These are phyloP conservation scores for Sander lucioperca DNA, from an alignment of 2,113 vertebrate genomes.

Conservation along the genomic window DNA sequence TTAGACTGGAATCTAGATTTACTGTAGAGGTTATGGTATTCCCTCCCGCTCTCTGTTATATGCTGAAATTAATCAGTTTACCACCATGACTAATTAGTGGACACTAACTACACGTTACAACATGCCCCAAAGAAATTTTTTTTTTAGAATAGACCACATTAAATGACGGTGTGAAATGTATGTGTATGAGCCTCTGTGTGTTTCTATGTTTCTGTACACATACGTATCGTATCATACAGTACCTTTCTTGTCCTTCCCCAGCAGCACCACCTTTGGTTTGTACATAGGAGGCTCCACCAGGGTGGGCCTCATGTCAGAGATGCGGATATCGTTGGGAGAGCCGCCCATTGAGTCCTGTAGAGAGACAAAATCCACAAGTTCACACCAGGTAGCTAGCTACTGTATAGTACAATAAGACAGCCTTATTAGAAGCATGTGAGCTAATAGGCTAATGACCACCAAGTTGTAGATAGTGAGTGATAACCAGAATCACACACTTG, in stretches of 20 bases:
- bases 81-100: slow-evolving; percentile 67
- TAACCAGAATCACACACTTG: background rate
- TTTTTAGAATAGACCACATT: slow-evolving; percentile 58
- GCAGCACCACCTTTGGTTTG: slow-evolving; percentile 97
- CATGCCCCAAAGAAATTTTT: slow-evolving; percentile 39
- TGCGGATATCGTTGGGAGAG: slow-evolving; percentile 96
- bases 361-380: slow-evolving; percentile 28
- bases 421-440: background rate
- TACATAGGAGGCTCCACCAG: slow-evolving; percentile 97
- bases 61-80: slow-evolving; percentile 53
- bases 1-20: slow-evolving; percentile 11
- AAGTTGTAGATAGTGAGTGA: background rate
- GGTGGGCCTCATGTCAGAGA: slow-evolving; percentile 97
- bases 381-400: background rate
- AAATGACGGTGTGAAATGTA: slow-evolving; percentile 17
- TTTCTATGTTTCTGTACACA: background rate
- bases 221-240: background rate
- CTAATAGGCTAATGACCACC: background rate
- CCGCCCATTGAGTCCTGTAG: slow-evolving; percentile 95
- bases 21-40: background rate
- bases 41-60: slow-evolving; percentile 14
- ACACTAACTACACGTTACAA: slow-evolving; percentile 42
- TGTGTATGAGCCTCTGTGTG: background rate
- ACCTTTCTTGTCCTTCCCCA: slow-evolving; percentile 99
- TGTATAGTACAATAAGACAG: background rate